Conservation (phyloP, 2,797 vertebrate genomes). For the Erethizon dorsatum region DNA sequence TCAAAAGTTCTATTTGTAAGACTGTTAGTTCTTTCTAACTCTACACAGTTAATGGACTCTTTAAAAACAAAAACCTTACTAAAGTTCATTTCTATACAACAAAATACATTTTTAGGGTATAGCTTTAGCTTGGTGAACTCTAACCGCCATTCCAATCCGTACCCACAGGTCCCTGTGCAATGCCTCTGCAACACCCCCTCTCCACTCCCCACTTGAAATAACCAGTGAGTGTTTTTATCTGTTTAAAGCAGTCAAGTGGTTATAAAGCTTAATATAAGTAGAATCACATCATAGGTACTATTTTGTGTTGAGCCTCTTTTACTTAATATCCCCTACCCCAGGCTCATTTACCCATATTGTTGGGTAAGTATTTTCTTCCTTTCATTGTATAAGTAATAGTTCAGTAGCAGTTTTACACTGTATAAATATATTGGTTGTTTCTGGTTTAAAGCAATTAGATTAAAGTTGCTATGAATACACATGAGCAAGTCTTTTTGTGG, state of each 20-base stretch:
- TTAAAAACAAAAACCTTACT: not conserved
- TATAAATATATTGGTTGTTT: not conserved
- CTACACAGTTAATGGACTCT: not conserved
- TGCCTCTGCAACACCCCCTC: not conserved
- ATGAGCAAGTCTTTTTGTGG: not conserved
- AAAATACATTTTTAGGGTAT: not conserved
- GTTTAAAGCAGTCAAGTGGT: not conserved
- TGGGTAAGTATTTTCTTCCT: not conserved
- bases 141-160: not conserved
- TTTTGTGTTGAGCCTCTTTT: conserved; percentile 41
- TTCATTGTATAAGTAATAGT: not conserved
- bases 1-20: conserved; percentile 21
- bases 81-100: not conserved
- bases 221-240: not conserved
- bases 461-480: conserved; percentile 3
- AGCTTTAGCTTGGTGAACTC: not conserved
- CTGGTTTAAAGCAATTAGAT: not conserved
- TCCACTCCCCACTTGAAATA: no score
- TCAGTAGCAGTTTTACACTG: not conserved
- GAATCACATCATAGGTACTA: not conserved
- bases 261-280: not conserved
- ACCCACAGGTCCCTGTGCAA: not conserved
- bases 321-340: not conserved
- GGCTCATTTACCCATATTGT: not conserved
- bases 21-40: not conserved